Percentiles rank a stretch among this genome's conserved stretches.
Evolutionary conservation across 2,888 invertebrate genomes (phyloP).

Genomic region (Sisyra terminalis): DNA sequence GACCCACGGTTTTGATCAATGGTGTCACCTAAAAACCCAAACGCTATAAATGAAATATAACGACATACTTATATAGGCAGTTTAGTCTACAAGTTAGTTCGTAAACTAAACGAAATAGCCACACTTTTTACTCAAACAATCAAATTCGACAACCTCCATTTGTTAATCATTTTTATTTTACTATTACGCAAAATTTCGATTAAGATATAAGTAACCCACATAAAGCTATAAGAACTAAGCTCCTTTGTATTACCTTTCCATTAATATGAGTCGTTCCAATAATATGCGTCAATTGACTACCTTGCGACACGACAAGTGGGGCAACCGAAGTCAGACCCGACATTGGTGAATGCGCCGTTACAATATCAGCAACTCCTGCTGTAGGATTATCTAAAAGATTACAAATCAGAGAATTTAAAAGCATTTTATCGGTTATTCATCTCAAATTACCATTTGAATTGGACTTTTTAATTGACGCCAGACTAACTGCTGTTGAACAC

Average conservation of each 20-base stretch:
- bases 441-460: conserved; percentile 18
- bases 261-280: conserved; percentile 40
- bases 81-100: too few relatives aligned
- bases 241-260: conserved; percentile 39
- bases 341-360: conserved; percentile 19
- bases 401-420: too few relatives aligned
- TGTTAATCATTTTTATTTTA: too few relatives aligned
- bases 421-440: too few relatives aligned
- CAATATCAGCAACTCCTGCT: conserved; percentile 25
- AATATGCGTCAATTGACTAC: conserved; percentile 41
- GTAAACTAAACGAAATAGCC: too few relatives aligned
- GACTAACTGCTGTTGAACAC: conserved; percentile 3
- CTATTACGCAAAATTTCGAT: too few relatives aligned
- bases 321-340: conserved; percentile 43
- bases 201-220: too few relatives aligned
- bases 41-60: too few relatives aligned
- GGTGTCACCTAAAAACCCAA: conserved; percentile 30
- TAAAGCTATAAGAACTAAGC: too few relatives aligned
- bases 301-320: conserved; percentile 49
- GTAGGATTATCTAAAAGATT: conserved; percentile 10
- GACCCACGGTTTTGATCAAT: conserved; percentile 33
- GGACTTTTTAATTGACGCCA: conserved; percentile 8
- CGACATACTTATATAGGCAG: too few relatives aligned
- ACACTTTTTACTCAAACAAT: too few relatives aligned
- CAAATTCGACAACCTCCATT: too few relatives aligned